phyloP scores from a whole-genome alignment of 2,113 vertebrate genomes.

The Entosphenus tridentatus region DNA sequence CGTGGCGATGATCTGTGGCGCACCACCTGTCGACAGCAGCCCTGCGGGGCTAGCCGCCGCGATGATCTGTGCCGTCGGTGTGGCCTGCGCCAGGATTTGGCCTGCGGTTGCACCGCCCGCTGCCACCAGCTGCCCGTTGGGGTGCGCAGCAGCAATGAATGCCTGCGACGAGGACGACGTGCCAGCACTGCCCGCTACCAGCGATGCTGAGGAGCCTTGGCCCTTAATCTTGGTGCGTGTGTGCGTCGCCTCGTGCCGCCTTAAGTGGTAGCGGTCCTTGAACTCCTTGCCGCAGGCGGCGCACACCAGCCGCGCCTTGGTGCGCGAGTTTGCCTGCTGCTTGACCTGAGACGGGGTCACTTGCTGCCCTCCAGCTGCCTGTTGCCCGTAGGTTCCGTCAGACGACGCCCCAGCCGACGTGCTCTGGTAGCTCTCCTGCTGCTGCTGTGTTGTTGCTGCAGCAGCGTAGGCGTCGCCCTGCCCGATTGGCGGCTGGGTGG shows the following conservation, averaged over 20 bases:
- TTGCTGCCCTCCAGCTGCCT: no score
- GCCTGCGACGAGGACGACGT: conserved; percentile 1
- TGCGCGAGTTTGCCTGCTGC: conserved; percentile 11
- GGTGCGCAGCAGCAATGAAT: neutral
- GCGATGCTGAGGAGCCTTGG: neutral
- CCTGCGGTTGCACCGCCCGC: neutral
- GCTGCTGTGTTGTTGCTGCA: no score
- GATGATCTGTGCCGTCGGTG: conserved; percentile 4
- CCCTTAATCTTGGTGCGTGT: conserved; percentile 88
- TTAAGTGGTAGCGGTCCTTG: conserved; percentile 92
- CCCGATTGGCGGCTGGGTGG: no score
- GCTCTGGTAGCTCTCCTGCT: no score
- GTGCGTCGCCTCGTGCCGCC: conserved; percentile 85
- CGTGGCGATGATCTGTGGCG: neutral
- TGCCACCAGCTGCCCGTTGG: conserved; percentile 1
- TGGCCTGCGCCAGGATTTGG: conserved; percentile 1
- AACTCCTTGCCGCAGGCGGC: conserved; percentile 97
- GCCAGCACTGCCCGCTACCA: conserved; percentile 12
- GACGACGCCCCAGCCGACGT: no score
- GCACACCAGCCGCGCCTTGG: conserved; percentile 88
- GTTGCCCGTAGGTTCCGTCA: no score
- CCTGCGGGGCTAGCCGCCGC: neutral
- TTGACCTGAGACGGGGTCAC: no score
- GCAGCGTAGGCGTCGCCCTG: no score
- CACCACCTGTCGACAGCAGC: neutral